A percentile compares a stretch with the other conserved stretches of the same genome.
Conservation (phyloP, 2,888 invertebrate genomes). For the Sinelater perroti region DNA sequence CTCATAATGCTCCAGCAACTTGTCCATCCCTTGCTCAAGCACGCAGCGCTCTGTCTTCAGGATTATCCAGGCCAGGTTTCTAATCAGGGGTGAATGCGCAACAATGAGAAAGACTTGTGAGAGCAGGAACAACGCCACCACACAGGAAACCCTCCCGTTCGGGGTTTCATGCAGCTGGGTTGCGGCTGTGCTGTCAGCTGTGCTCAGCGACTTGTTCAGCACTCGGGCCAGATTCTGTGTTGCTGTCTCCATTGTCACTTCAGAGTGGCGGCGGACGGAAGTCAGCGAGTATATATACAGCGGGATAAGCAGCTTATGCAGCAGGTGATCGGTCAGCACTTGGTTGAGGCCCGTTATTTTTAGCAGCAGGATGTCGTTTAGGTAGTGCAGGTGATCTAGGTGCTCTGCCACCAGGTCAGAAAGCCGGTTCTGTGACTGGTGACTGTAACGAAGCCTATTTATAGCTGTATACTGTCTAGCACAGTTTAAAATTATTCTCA, state of each 20-base stretch:
- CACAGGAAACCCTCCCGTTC: constrained; percentile 78
- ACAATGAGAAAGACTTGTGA: constrained; percentile 96
- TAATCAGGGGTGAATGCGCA: constrained; percentile 89
- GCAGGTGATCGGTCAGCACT: constrained; percentile 91
- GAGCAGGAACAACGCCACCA: constrained; percentile 88
- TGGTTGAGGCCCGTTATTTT: constrained; percentile 93
- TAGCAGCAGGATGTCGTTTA: constrained; percentile 94
- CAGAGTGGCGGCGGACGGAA: constrained; percentile 61
- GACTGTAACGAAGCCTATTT: constrained; percentile 74
- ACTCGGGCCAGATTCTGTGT: constrained; percentile 73
- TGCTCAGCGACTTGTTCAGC: constrained; percentile 67
- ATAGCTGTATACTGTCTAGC: too few species aligned
- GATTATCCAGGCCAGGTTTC: constrained; percentile 89
- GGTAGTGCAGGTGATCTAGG: constrained; percentile 95
- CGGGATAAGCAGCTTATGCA: constrained; percentile 92
- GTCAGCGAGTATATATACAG: constrained; percentile 90
- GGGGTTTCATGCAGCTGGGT: constrained; percentile 54
- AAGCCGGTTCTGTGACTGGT: constrained; percentile 88
- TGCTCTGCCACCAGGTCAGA: constrained; percentile 97
- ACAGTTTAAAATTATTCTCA: constrained; percentile 1
- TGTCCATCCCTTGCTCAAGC: constrained; percentile 57
- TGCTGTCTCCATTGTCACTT: constrained; percentile 68
- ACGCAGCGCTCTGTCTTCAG: constrained; percentile 76
- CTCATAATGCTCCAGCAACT: constrained; percentile 56
- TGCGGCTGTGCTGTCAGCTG: constrained; percentile 52